Conservation (phyloP, 2,888 invertebrate genomes). For the Thelaira solivaga region DNA sequence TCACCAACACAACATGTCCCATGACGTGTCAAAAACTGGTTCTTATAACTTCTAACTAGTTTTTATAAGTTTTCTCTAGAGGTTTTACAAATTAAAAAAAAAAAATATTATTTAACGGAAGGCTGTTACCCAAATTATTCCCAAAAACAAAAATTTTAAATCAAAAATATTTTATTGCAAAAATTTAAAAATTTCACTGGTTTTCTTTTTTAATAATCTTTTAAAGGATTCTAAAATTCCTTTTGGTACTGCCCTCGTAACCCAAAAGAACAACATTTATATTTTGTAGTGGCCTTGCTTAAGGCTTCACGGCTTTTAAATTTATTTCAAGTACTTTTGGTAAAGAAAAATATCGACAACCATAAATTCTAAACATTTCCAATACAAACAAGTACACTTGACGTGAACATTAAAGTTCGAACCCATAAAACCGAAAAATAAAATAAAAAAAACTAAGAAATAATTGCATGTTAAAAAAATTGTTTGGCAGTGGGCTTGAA, state of each 20-base stretch:
- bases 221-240: background rate
- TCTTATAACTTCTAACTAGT: no score
- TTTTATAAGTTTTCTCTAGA: no score
- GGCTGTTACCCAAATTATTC: no score
- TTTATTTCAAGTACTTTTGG: background rate
- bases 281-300: background rate
- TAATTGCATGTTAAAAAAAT: background rate
- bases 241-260: background rate
- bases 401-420: background rate
- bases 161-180: no score
- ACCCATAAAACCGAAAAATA: background rate
- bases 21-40: no score
- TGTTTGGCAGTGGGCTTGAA: background rate
- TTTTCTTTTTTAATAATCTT: no score
- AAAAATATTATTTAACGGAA: no score
- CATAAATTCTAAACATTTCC: slow-evolving; percentile 29
- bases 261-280: no score
- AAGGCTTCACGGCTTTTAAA: background rate
- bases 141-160: no score
- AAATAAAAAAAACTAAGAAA: background rate
- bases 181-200: no score
- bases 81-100: no score
- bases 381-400: slow-evolving; percentile 10
- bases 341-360: slow-evolving; percentile 1
- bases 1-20: no score